Percentiles rank a stretch among this genome's conserved stretches.
phyloP scores from a whole-genome alignment of 1,140 invertebrate species.

The Heliconius himera region DNA sequence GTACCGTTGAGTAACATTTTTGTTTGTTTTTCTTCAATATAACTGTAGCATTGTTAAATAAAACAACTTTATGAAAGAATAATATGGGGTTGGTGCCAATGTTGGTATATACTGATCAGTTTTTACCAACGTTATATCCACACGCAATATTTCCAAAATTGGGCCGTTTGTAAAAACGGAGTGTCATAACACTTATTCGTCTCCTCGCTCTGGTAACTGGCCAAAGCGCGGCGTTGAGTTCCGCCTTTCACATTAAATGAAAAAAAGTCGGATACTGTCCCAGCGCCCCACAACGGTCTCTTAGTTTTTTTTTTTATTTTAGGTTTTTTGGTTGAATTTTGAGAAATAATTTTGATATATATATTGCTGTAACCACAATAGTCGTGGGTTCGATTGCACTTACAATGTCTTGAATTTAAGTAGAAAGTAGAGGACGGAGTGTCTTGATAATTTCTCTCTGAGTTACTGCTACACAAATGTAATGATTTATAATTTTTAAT shows the following conservation, averaged over 20 bases:
- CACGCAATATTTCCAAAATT: neutral
- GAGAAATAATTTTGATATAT: too few relatives aligned
- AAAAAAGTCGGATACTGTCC: too few relatives aligned
- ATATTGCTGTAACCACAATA: too few relatives aligned
- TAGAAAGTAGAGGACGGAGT: neutral
- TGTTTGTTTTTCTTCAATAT: slow-evolving; percentile 11
- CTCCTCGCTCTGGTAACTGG: too few relatives aligned
- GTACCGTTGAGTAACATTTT: neutral
- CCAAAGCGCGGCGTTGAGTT: neutral
- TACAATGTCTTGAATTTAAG: neutral
- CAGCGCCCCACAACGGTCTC: too few relatives aligned
- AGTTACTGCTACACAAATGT: too few relatives aligned
- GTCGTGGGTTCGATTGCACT: neutral
- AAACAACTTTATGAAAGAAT: neutral
- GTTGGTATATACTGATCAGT: neutral
- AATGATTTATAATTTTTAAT: too few relatives aligned
- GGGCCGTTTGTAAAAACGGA: too few relatives aligned
- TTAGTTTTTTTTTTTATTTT: too few relatives aligned
- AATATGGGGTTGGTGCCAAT: neutral
- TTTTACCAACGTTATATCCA: neutral
- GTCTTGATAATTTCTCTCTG: neutral
- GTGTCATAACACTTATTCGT: too few relatives aligned
- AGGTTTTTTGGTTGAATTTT: too few relatives aligned
- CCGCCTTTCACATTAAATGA: too few relatives aligned
- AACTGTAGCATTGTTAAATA: slow-evolving; percentile 1